Base-by-base conservation (phyloP, 2,797 vertebrate genomes). In the Chelon labrosus region DNA sequence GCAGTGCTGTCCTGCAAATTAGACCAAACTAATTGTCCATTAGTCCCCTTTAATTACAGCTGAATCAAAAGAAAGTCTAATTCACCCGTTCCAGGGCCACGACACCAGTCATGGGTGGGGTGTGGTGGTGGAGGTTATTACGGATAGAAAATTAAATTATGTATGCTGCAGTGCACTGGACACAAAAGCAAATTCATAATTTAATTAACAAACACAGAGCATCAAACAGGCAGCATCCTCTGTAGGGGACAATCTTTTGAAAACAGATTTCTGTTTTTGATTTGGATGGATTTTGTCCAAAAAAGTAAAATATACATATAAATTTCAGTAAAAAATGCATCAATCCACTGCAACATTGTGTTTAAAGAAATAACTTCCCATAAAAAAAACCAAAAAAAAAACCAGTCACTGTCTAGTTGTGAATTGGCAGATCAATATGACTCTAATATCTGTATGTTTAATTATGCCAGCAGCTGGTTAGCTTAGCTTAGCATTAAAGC, bases 1-100 rank as follows among this genome's bases (percentile, higher is more conserved):
- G 86, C 83, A 86, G 81, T 70, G 75, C 73, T 84, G 72, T 88
- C 81, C 84, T 88, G 79, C 84, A 93, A 94, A 93, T 94, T 92
- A 93, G 86, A 91, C 75, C 79, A 79, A 68, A 91, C 84, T 92
- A 92, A 94, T 95, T 93, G 94, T 93, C 83, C 85, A 44, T 89
- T 89, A 89, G 89, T 95, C 94, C 79, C 85, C 75, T 90, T 93
- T 87, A 91, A 92, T 94, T 93, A 94, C 70, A 68, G 79, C 57
- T 12, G 38, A 91, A 82, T 81, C 79, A 62, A 59, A 82, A 83
- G 84, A 69, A 63, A 73, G 85, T 54, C 83, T 74, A 58, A 75
- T 81, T 82, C 65, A 66, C 65, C 82, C 55, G 31, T 81, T 82
- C 73, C 75, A 74, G 82, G 80, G 80, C 87, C 73, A 73, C 85